A percentile compares a stretch with the other conserved stretches of the same genome.
Evolutionary conservation across 2,113 vertebrate species (phyloP).

Genomic region (Tetrax tetrax): DNA sequence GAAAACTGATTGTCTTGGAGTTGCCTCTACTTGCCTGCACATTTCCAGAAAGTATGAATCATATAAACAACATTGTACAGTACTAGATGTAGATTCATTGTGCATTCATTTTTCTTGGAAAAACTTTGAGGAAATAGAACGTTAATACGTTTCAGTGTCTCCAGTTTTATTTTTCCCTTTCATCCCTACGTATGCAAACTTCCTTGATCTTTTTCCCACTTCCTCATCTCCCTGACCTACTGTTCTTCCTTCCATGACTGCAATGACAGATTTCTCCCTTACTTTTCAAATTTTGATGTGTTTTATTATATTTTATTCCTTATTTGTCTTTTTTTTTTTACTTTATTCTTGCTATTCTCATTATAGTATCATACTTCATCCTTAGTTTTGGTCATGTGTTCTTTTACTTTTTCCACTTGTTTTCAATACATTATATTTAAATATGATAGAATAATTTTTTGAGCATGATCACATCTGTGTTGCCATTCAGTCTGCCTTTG

Average conservation of each 20-base stretch:
- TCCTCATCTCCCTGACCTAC: neutral
- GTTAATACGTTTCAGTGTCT: neutral
- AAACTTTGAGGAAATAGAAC: slow-evolving; percentile 39
- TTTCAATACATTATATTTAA: neutral
- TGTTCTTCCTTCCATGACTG: neutral
- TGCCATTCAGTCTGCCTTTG: neutral
- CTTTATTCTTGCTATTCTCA: neutral
- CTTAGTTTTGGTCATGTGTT: neutral
- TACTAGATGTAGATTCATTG: neutral
- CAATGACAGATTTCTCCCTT: neutral
- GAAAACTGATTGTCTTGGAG: slow-evolving; percentile 14
- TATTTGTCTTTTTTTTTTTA: neutral
- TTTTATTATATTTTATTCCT: neutral
- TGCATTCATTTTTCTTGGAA: slow-evolving; percentile 21
- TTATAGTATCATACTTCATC: neutral
- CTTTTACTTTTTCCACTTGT: neutral
- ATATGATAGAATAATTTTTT: neutral
- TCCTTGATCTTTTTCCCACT: neutral
- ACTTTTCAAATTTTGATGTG: neutral
- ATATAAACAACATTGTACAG: slow-evolving; percentile 11
- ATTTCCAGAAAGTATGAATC: slow-evolving; percentile 50
- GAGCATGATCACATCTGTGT: neutral
- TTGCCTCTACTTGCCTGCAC: slow-evolving; percentile 57
- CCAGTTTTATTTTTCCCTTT: slow-evolving; percentile 6
- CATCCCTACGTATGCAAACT: neutral